Evolutionary conservation across 2,113 vertebrate species (phyloP).

Genomic region (Engraulis encrasicolus): DNA sequence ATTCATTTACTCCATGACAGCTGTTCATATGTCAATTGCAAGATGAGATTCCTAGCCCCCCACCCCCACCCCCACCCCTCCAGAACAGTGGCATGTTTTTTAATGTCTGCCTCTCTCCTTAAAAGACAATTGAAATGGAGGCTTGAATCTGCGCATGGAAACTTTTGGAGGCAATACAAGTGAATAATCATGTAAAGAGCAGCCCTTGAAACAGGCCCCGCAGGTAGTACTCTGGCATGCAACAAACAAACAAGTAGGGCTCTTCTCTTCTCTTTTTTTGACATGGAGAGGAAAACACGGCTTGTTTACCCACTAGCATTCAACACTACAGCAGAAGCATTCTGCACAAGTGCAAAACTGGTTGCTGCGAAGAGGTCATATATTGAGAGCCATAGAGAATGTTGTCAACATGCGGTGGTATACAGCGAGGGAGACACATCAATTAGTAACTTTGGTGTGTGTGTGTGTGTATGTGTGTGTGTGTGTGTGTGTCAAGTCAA

Average conservation of each 20-base stretch:
- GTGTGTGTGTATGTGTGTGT: slow-evolving; percentile 2
- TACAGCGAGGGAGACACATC: slow-evolving; percentile 30
- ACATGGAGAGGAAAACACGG: slow-evolving; percentile 6
- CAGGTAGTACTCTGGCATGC: slow-evolving; percentile 33
- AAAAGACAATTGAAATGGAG: slow-evolving; percentile 25
- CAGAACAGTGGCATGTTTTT: slow-evolving; percentile 8
- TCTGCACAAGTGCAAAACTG: slow-evolving; percentile 17
- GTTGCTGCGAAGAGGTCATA: slow-evolving; percentile 4
- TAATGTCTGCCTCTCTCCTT: slow-evolving; percentile 13
- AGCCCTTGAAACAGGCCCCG: slow-evolving; percentile 33
- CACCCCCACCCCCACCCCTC: too few relatives aligned
- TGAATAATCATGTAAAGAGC: slow-evolving; percentile 31
- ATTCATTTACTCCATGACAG: slow-evolving; percentile 5
- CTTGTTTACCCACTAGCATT: slow-evolving; percentile 48
- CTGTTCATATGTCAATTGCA: slow-evolving; percentile 21
- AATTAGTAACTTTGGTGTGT: slow-evolving; percentile 68
- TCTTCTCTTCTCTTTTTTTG: slow-evolving; percentile 27
- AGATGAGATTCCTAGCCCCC: slow-evolving; percentile 8
- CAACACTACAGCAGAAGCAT: slow-evolving; percentile 34
- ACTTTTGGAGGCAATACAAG: slow-evolving; percentile 36
- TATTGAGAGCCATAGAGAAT: slow-evolving; percentile 12
- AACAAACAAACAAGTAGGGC: slow-evolving; percentile 35
- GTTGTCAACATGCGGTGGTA: slow-evolving; percentile 16
- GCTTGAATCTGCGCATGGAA: slow-evolving; percentile 32
- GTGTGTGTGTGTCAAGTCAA: neutral